Evolutionary conservation across 2,797 vertebrate species (phyloP), one percentile per base, ranked within the genome.

Genomic region (Tragopan temminckii): DNA sequence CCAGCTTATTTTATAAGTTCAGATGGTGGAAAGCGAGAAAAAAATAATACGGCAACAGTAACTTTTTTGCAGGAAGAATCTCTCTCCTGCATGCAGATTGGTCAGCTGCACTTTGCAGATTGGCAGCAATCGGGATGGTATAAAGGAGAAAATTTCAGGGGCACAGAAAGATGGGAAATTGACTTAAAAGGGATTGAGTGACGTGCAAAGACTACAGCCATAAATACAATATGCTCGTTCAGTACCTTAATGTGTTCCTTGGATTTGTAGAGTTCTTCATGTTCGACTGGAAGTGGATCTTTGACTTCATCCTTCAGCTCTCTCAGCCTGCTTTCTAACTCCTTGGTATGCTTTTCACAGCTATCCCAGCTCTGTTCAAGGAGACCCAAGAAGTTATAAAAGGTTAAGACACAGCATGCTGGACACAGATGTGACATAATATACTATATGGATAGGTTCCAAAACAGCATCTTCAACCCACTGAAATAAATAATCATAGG

Each of bases 311-410:
- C 96, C 93, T 98, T 98, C 71, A 98, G 50, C 52, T 97, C 97
- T 43, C 90, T 96, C 80, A 99, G 96, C 61, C 85, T 95, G 90
- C 95, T 93, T 92, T 96, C 78, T 80, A 98, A 79, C 81, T 98
- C 97, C 23, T 97, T 96, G 20, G 98, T 97, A 72, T 97, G 97
- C n/a, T 96, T 95, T 97, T 98, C 98, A 83, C 98, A 99, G 83
- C 36, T 93, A 77, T 98, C 98, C 98, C 98, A 99, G 79, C 96
- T 98, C 99, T 99, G 89, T 80, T 96, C 92, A 87, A 62, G 46
- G 33, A 95, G 11, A 84, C 27, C 84, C 42, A 94, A 83, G 59
- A 85, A 59, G 16, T 74, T 43, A 68, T 8, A 63, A 67, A 85
- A 88, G 13, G 7, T 82, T 62, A 86, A 61, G 53, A 42, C 14